Percentiles rank a stretch among this genome's conserved stretches.
Evolutionary conservation across 2,888 invertebrate species (phyloP).

Genomic region (Pristionchus entomophagus): DNA sequence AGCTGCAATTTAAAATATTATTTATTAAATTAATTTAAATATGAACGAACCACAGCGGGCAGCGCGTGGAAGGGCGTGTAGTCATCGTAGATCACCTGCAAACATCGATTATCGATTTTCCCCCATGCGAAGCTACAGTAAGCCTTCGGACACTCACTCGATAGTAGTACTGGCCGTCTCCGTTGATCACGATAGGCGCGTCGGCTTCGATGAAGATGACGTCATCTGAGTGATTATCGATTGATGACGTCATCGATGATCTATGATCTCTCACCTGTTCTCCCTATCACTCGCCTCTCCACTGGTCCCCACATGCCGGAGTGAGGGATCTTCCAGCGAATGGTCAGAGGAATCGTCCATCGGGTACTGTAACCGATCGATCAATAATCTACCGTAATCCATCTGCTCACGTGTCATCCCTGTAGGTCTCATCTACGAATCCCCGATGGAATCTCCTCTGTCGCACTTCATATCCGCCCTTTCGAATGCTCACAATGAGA

Average conservation of each 20-base stretch:
- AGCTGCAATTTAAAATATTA: not conserved
- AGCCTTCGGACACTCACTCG: not conserved
- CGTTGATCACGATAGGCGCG: constrained; percentile 1
- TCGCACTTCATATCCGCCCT: not conserved
- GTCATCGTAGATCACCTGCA: constrained; percentile 33
- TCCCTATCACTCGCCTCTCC: not conserved
- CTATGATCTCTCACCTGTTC: not conserved
- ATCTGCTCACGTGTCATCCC: not conserved
- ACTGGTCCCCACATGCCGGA: not conserved
- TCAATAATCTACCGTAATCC: not conserved
- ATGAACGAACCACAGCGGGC: not conserved
- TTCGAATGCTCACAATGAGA: not conserved
- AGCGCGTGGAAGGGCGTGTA: constrained; percentile 2
- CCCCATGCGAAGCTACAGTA: not conserved
- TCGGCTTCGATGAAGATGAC: constrained; percentile 15
- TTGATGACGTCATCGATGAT: not conserved
- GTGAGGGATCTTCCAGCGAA: not conserved
- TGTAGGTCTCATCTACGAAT: not conserved
- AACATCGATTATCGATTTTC: not conserved
- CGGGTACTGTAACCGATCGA: not conserved
- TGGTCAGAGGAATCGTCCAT: constrained; percentile 18
- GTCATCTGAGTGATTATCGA: not conserved
- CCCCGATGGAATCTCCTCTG: constrained; percentile 16
- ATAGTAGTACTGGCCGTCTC: constrained; percentile 32
- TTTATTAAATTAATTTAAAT: not conserved